phyloP scores from a whole-genome alignment of 1,140 invertebrate genomes.

The Drosophila leontia region DNA sequence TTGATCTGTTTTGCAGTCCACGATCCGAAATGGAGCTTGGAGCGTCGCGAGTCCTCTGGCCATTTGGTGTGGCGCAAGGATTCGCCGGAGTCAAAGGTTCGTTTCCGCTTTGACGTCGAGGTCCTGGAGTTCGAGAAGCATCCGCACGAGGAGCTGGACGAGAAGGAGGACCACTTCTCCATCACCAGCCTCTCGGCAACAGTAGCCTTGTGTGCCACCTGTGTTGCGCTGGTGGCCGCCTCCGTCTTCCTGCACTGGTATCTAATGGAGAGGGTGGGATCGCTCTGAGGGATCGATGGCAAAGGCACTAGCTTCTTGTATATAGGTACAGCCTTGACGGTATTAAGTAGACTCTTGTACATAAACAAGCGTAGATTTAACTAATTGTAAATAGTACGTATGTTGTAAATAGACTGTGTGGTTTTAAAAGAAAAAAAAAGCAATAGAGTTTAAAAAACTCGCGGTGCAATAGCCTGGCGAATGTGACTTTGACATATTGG shows the following conservation, averaged over 20 bases:
- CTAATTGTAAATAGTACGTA: conserved; percentile 66
- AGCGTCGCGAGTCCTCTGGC: conserved; percentile 85
- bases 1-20: conserved; percentile 48
- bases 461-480: conserved; percentile 26
- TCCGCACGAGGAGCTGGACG: conserved; percentile 77
- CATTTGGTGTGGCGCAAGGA: conserved; percentile 86
- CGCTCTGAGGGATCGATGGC: conserved; percentile 35
- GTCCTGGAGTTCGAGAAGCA: conserved; percentile 85
- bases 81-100: conserved; percentile 85
- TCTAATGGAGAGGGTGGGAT: conserved; percentile 79
- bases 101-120: conserved; percentile 86
- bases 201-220: conserved; percentile 82
- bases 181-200: conserved; percentile 69
- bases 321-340: conserved; percentile 52
- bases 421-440: conserved; percentile 11
- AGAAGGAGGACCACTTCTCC: conserved; percentile 65
- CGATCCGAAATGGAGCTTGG: conserved; percentile 86
- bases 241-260: conserved; percentile 86
- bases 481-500: conserved; percentile 26
- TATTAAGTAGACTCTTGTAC: conserved; percentile 73
- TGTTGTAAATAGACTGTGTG: conserved; percentile 57
- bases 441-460: conserved; percentile 38
- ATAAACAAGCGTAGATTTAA: conserved; percentile 64
- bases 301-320: conserved; percentile 19
- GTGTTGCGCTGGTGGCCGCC: conserved; percentile 85